Percentiles rank a stretch among this genome's conserved stretches.
Conservation (phyloP, 2,888 invertebrate species). For the Abrostola tripartita region DNA sequence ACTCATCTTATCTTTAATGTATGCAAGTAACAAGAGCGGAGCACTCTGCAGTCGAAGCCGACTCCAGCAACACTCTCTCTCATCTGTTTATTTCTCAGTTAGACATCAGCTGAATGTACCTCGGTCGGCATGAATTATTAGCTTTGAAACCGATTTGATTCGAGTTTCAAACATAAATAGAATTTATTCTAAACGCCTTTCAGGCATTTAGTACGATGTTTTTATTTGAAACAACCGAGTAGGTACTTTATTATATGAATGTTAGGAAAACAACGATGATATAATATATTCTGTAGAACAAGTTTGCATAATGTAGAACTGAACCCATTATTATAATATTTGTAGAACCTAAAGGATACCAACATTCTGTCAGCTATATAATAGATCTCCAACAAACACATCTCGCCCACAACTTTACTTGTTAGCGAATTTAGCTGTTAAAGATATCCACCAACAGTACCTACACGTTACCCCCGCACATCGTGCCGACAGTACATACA, state of each 20-base stretch:
- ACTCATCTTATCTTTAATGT: conserved; percentile 28
- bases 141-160: conserved; percentile 7
- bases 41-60: conserved; percentile 21
- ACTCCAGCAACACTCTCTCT: conserved; percentile 20
- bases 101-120: conserved; percentile 21
- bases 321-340: too few relatives aligned
- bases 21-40: conserved; percentile 22
- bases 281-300: too few relatives aligned
- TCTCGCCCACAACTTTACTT: too few relatives aligned
- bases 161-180: not conserved
- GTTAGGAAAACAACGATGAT: too few relatives aligned
- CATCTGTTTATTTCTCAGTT: conserved; percentile 14
- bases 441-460: too few relatives aligned
- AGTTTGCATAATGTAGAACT: too few relatives aligned
- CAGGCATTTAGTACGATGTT: not conserved
- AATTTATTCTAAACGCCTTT: not conserved
- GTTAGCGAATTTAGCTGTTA: too few relatives aligned
- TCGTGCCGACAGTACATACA: not conserved
- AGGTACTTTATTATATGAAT: not conserved
- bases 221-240: not conserved
- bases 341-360: too few relatives aligned
- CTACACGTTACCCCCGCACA: too few relatives aligned
- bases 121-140: conserved; percentile 21
- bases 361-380: too few relatives aligned
- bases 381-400: too few relatives aligned